Base-by-base conservation (phyloP, 2,888 invertebrate genomes). In the Troides oblongomaculatus region DNA sequence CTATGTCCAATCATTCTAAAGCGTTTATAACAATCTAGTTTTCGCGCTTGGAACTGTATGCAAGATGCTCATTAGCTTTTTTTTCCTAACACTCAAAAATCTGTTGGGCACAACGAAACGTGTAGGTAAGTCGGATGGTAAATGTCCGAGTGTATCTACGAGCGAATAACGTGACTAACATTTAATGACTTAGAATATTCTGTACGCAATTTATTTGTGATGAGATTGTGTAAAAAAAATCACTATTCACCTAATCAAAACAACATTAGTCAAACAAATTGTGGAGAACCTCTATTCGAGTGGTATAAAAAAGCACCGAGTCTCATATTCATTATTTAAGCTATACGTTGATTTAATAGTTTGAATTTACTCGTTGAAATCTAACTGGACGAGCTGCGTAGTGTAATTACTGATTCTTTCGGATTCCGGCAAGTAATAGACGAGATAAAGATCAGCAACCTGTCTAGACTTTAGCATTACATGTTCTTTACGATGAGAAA, bases 211-310 rank as follows among this genome's bases (percentile, higher is more conserved):
- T 80, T 75, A 79, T 75, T 74, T 78, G 79, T 77, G 78, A 70
- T 67, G 66, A 68, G 79, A 82, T 80, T 83, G 80, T 77, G 80
- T 82, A 86, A 87, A 86, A 39, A 46, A 85, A 85, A 80, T 77
- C 63, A 74, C 87, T 88, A 87, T 87, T 85, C 80, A 80, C 79
- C 83, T 86, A 89, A 91, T 91, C 90, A 90, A 90, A 90, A 86
- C 74, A 74, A 80, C 89, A 91, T 91, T 91, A 91, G 89, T 77
- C 75, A 78, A 78, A 78, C 67, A 79, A 81, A 81, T 84, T 81
- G 81, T 83, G 79, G 77, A 77, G 76, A 79, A 81, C 78, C 78
- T 79, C 78, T 79, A 75, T 79, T 77, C 61, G 75, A 73, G 80
- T 74, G 75, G 74, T 78, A 74, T 74, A 78, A 77, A 75, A 46